phyloP scores from a whole-genome alignment of 1,140 invertebrate species.

The Lysiphlebus fabarum region DNA sequence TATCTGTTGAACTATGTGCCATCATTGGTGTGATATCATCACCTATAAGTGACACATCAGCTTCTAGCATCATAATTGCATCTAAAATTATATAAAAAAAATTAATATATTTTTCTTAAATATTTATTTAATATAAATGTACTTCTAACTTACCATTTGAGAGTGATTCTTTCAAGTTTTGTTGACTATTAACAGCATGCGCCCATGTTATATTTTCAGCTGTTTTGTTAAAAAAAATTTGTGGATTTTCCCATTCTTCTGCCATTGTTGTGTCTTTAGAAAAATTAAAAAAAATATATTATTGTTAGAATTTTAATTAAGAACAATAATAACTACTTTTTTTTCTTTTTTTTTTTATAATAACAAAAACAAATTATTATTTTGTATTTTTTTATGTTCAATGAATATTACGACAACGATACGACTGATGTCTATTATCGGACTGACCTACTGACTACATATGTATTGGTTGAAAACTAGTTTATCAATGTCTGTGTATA shows the following conservation, averaged over 20 bases:
- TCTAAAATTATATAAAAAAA: conserved; percentile 44
- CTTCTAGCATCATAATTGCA: conserved; percentile 80
- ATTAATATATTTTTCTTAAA: conserved; percentile 9
- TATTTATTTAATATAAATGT: conserved; percentile 5
- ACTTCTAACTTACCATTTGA: conserved; percentile 45
- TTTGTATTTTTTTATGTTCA: no score
- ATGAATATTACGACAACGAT: no score
- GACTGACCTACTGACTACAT: no score
- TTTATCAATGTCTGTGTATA: no score
- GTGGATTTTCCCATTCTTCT: conserved; percentile 22
- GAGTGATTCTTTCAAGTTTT: conserved; percentile 62
- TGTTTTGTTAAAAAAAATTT: conserved; percentile 58
- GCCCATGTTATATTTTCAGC: conserved; percentile 77
- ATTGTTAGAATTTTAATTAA: no score
- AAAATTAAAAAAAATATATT: background rate
- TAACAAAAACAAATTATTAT: no score
- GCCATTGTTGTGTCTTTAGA: conserved; percentile 28
- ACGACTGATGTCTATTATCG: no score
- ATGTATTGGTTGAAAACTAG: no score
- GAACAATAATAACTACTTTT: no score
- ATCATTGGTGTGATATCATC: conserved; percentile 67
- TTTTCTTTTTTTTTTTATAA: no score
- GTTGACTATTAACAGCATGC: conserved; percentile 74
- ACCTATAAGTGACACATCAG: conserved; percentile 69
- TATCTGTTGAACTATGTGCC: conserved; percentile 74